phyloP scores from a whole-genome alignment of 2,797 vertebrate species.

The Alauda arvensis region DNA sequence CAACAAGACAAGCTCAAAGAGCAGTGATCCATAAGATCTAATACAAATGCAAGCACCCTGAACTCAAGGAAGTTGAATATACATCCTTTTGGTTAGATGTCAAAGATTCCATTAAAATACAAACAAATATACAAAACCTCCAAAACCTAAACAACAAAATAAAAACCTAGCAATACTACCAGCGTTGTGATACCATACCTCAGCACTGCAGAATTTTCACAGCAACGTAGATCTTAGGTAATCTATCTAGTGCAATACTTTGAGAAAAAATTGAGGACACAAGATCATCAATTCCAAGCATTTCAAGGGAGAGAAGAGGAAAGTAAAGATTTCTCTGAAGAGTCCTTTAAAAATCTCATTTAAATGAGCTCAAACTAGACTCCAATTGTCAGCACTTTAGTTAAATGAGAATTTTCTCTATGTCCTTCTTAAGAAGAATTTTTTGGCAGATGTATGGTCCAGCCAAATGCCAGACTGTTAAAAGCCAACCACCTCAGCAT shows the following conservation, averaged over 20 bases:
- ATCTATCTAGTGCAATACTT: neutral
- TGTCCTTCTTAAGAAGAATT: neutral
- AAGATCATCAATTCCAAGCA: neutral
- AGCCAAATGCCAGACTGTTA: neutral
- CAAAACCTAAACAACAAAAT: neutral
- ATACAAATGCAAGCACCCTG: neutral
- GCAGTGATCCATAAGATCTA: neutral
- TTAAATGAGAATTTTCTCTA: constrained; percentile 8
- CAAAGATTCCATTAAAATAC: neutral
- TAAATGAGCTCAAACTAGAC: neutral
- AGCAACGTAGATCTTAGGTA: neutral
- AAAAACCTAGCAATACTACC: neutral
- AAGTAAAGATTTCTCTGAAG: constrained; percentile 21
- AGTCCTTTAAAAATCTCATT: constrained; percentile 9
- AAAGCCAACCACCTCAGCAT: constrained; percentile 3
- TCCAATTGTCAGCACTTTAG: neutral
- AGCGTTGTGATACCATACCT: neutral
- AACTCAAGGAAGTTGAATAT: neutral
- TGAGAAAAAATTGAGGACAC: neutral
- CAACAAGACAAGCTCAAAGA: constrained; percentile 27
- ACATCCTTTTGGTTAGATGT: neutral
- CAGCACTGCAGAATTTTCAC: constrained; percentile 38
- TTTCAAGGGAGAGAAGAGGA: constrained; percentile 25
- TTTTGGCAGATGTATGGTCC: neutral
- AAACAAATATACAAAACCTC: neutral